Evolutionary conservation across 2,797 vertebrate species (phyloP).

Genomic region (Masticophis lateralis): DNA sequence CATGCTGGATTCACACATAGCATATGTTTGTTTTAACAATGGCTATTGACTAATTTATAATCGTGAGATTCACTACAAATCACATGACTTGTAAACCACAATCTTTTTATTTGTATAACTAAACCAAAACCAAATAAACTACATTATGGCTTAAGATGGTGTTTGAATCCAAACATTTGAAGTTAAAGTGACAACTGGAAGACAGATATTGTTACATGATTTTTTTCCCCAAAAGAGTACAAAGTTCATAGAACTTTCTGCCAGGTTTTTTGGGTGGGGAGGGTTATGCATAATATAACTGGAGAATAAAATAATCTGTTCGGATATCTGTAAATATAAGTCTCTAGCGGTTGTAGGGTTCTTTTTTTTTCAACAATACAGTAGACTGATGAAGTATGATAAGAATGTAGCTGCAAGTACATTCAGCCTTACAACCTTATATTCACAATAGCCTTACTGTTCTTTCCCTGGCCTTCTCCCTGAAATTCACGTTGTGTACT

Average conservation of each 20-base stretch:
- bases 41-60: neutral
- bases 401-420: neutral
- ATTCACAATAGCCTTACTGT: neutral
- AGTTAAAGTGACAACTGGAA: neutral
- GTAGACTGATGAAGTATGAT: neutral
- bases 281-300: neutral
- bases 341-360: neutral
- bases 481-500: neutral
- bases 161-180: neutral
- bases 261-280: neutral
- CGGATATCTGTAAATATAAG: neutral
- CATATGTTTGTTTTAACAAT: neutral
- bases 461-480: neutral
- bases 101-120: neutral
- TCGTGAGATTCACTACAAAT: neutral
- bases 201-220: neutral
- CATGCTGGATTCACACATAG: neutral
- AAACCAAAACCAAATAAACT: neutral
- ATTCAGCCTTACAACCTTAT: neutral
- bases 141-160: neutral
- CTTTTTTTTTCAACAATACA: neutral
- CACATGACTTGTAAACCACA: neutral
- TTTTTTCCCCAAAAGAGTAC: neutral
- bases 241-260: neutral
- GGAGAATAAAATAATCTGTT: neutral